Base-by-base conservation (phyloP, 2,113 vertebrate species). In the Nannobrachium achirus region DNA sequence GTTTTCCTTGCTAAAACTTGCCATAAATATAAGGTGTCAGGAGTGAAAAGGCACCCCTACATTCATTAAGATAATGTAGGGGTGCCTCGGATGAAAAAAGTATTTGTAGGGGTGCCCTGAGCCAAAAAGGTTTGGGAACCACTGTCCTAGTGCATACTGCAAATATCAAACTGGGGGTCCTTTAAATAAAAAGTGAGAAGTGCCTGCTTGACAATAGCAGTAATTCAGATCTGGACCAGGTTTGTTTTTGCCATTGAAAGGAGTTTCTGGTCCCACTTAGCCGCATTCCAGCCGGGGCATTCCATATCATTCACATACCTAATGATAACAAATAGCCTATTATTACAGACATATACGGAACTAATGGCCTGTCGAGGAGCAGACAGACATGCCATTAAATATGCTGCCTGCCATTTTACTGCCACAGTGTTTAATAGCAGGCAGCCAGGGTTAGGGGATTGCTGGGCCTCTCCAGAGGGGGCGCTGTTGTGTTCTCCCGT, bases 321-420 rank as follows among this genome's bases (percentile, higher is more conserved):
- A 86, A 85, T 88, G 82, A 86, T 83, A 89, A 59, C 55, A 59
- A 56, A 86, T 82, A 86, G 63, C 73, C 72, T 80, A 84, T 87
- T 83, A 87, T 87, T 80, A 89, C 71, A 78, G 73, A 87, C 73
- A 50, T 78, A 80, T 85, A 84, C 80, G 78, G 76, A 73, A 62
- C 83, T 86, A 88, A 88, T 84, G 81, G 86, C 76, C 81, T 89
- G 75, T 82, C 79, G 76, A 73, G 72, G 73, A 48, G 76, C 76
- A 83, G 83, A 86, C 81, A 86, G 80, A 81, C 76, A 64, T 81
- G 83, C 73, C 82, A 85, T 89, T 87, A 85, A 87, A 86, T 73
- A 53, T 56, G 68, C 18, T 10, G 18, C 51, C 8, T 56, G 19
- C n/a, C 25, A 49, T 51, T 51, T 89, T 84, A 82, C 81, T 78